These are phyloP conservation scores for Tachina lurida DNA, from an alignment of 2,888 invertebrate genomes.

Conservation along the genomic window DNA sequence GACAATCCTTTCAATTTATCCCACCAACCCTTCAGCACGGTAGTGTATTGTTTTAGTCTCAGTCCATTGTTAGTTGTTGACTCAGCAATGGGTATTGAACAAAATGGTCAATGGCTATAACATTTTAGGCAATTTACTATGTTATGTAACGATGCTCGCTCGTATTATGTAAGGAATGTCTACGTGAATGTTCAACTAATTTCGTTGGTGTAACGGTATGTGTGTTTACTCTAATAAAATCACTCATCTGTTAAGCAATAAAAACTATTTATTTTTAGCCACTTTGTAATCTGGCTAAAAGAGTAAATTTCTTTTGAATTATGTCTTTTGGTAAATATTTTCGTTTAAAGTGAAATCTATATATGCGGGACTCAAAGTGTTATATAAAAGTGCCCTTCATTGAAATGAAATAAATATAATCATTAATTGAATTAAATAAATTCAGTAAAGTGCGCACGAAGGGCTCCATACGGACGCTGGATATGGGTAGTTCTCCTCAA, in stretches of 20 bases:
- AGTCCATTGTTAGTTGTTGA: slow-evolving; percentile 39
- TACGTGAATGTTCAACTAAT: slow-evolving; percentile 1
- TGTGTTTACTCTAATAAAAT: slow-evolving; percentile 52
- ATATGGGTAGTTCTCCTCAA: too few species aligned
- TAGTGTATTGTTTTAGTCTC: slow-evolving; percentile 50
- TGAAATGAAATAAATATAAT: background rate
- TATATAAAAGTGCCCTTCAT: background rate
- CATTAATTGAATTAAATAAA: too few species aligned
- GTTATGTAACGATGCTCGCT: slow-evolving; percentile 58
- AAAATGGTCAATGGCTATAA: slow-evolving; percentile 53
- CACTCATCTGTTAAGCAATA: slow-evolving; percentile 70
- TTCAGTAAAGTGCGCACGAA: too few species aligned
- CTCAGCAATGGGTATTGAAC: slow-evolving; percentile 16
- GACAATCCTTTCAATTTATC: slow-evolving; percentile 54
- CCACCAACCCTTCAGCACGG: background rate
- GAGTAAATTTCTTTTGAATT: slow-evolving; percentile 57
- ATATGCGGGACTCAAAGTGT: background rate
- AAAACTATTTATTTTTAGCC: slow-evolving; percentile 69
- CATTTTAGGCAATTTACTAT: slow-evolving; percentile 69
- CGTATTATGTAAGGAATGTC: slow-evolving; percentile 11
- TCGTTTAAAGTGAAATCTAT: slow-evolving; percentile 29
- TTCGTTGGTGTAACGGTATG: slow-evolving; percentile 11
- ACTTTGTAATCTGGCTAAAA: slow-evolving; percentile 63
- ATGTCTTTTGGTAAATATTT: slow-evolving; percentile 51
- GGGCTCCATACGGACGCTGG: too few species aligned